Conservation (phyloP, 2,113 vertebrate genomes). For the Psilopsiagon aurifrons region DNA sequence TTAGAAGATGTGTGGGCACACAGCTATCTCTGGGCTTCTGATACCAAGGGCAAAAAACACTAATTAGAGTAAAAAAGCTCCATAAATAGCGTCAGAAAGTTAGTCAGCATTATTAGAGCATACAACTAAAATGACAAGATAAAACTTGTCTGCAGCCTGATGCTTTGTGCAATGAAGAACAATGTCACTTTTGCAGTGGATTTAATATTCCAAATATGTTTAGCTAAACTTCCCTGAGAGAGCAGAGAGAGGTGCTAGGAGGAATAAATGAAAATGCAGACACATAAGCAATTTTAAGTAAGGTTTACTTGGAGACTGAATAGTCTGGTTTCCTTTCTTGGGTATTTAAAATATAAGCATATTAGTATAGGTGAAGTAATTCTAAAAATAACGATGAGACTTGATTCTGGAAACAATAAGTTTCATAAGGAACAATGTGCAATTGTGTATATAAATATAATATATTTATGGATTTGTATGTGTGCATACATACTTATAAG, state of each 20-base stretch:
- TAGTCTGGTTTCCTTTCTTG: not conserved
- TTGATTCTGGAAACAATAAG: not conserved
- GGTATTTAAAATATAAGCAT: not conserved
- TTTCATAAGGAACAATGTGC: not conserved
- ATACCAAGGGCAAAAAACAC: not conserved
- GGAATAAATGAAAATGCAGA: not conserved
- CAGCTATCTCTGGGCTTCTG: not conserved
- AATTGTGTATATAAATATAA: not conserved
- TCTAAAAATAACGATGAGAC: not conserved
- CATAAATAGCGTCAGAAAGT: not conserved
- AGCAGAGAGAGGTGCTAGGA: not conserved
- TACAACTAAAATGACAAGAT: conserved; percentile 26
- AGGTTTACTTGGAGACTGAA: not conserved
- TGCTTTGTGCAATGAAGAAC: not conserved
- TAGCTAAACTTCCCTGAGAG: not conserved
- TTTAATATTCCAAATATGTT: not conserved
- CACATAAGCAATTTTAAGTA: not conserved
- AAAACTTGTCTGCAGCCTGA: not conserved
- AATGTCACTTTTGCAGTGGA: not conserved
- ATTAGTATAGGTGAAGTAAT: not conserved
- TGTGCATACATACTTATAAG: not conserved
- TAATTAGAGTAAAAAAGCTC: not conserved
- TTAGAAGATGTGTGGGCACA: not conserved
- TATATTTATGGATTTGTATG: not conserved
- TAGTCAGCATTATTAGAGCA: not conserved